These are phyloP conservation scores for Anolis sagrei DNA, from an alignment of 2,113 vertebrate genomes.

Conservation along the genomic window DNA sequence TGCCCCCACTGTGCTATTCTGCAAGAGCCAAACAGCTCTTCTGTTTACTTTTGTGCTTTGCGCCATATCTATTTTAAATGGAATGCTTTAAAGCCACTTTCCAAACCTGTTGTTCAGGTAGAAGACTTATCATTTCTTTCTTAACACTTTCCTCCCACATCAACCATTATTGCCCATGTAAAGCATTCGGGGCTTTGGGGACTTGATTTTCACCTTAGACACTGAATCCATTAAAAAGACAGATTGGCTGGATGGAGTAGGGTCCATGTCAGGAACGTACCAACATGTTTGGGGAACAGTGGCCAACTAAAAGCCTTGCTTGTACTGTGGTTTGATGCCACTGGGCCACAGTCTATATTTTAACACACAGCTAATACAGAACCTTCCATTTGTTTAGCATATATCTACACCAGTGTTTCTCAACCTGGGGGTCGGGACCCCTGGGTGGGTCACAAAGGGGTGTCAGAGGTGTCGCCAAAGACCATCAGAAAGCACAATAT, in stretches of 20 bases:
- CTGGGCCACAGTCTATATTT: not conserved
- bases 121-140: constrained; percentile 26
- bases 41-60: constrained; percentile 57
- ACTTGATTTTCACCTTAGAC: constrained; percentile 2
- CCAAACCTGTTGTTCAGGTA: constrained; percentile 42
- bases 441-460: no score
- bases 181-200: constrained; percentile 23
- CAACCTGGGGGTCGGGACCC: no score
- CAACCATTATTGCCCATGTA: constrained; percentile 12
- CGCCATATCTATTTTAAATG: constrained; percentile 37
- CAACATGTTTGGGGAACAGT: constrained; percentile 26
- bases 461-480: no score
- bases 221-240: constrained; percentile 27
- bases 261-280: constrained; percentile 32
- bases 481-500: no score
- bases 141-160: constrained; percentile 30
- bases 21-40: constrained; percentile 45
- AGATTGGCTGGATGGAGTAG: constrained; percentile 29
- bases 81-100: constrained; percentile 51
- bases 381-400: not conserved
- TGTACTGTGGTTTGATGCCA: not conserved
- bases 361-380: not conserved
- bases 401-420: no score
- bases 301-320: constrained; percentile 15
- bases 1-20: constrained; percentile 60